These are phyloP conservation scores for Polypterus senegalus DNA, from an alignment of 2,113 vertebrate genomes.

Conservation along the genomic window DNA sequence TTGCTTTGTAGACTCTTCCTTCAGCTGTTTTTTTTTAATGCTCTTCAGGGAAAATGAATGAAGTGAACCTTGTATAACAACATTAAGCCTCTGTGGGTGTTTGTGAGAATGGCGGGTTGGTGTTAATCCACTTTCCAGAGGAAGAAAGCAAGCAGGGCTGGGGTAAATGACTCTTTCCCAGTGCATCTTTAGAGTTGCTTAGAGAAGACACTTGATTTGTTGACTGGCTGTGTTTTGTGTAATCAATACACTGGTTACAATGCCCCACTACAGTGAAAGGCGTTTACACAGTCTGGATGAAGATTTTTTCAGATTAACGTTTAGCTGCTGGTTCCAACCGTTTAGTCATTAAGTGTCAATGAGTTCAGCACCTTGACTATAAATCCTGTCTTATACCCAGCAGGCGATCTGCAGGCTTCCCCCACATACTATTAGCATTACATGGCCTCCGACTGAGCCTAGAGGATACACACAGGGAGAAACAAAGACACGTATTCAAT, in stretches of 20 bases:
- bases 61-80: conserved; percentile 55
- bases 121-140: no score
- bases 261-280: conserved; percentile 26
- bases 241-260: conserved; percentile 27
- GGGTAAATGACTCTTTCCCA: conserved; percentile 55
- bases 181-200: conserved; percentile 48
- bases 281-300: conserved; percentile 33
- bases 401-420: conserved; percentile 43
- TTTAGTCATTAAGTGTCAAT: conserved; percentile 47
- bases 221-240: conserved; percentile 26
- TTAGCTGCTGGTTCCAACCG: conserved; percentile 33
- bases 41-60: conserved; percentile 49
- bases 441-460: conserved; percentile 33
- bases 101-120: no score
- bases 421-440: conserved; percentile 35
- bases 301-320: conserved; percentile 38
- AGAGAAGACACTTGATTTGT: conserved; percentile 23
- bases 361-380: conserved; percentile 44
- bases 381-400: conserved; percentile 51
- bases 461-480: conserved; percentile 22
- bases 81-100: conserved; percentile 36
- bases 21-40: conserved; percentile 44
- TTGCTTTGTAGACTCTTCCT: conserved; percentile 33
- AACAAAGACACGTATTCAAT: conserved; percentile 13
- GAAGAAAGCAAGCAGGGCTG: conserved; percentile 36